These are phyloP conservation scores for Montipora foliosa DNA, from an alignment of 64 coral and sea anemone species.

Conservation along the genomic window DNA sequence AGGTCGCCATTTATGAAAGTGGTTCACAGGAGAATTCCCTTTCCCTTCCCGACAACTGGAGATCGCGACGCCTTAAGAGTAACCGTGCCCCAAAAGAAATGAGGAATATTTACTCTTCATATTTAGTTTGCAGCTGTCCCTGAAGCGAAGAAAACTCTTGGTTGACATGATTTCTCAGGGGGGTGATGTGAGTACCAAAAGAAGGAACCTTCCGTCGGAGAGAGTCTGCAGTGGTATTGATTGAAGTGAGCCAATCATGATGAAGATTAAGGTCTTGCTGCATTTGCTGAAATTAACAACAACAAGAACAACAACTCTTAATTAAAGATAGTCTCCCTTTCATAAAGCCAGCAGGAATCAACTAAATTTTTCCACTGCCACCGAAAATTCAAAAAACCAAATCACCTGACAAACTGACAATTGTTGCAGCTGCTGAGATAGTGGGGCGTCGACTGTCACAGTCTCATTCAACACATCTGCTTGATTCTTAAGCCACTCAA, in stretches of 20 bases:
- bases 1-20: no score
- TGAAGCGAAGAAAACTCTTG: conserved; percentile 72
- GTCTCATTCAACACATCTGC: conserved; percentile 66
- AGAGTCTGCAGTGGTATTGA: conserved; percentile 61
- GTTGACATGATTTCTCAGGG: conserved; percentile 70
- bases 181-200: conserved; percentile 63
- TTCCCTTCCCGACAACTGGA: no score
- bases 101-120: conserved; percentile 26
- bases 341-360: no score
- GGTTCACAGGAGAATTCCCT: no score
- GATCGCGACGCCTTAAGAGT: no score
- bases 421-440: conserved; percentile 73
- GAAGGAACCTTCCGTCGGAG: conserved; percentile 50
- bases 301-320: background rate
- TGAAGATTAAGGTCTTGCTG: conserved; percentile 90
- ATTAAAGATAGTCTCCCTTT: background rate
- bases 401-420: conserved; percentile 77
- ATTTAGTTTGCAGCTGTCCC: conserved; percentile 62
- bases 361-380: no score
- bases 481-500: conserved; percentile 86
- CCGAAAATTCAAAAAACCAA: background rate
- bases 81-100: background rate
- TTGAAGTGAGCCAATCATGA: conserved; percentile 73
- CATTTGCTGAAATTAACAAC: conserved; percentile 62
- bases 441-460: conserved; percentile 63